Percentiles rank a stretch among this genome's conserved stretches.
These are phyloP conservation scores for Physella acuta DNA, from an alignment of 1,140 invertebrate species.

Conservation along the genomic window DNA sequence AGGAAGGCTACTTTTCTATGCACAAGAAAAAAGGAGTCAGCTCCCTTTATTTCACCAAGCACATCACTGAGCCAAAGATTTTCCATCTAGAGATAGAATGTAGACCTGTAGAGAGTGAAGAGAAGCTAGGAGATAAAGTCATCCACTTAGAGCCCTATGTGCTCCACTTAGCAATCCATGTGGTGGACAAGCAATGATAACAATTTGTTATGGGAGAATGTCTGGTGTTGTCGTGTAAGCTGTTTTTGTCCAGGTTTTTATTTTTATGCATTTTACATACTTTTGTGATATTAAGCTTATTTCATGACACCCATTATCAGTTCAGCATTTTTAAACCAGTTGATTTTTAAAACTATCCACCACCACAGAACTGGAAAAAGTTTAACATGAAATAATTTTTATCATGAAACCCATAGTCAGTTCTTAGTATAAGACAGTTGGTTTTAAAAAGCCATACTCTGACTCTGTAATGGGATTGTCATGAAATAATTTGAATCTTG, in stretches of 20 bases:
- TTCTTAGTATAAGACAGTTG: no score
- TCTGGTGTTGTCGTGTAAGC: no score
- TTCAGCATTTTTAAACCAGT: no score
- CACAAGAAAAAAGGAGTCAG: slow-evolving; percentile 66
- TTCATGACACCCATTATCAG: not conserved
- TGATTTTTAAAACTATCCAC: no score
- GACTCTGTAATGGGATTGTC: no score
- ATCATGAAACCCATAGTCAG: no score
- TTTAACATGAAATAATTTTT: no score
- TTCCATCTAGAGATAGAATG: slow-evolving; percentile 45
- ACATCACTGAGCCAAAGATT: slow-evolving; percentile 31
- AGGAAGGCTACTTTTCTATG: slow-evolving; percentile 69
- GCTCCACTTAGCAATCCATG: slow-evolving; percentile 41
- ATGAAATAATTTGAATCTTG: no score
- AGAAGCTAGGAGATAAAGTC: slow-evolving; percentile 34
- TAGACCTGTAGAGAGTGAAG: slow-evolving; percentile 36
- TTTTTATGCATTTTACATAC: not conserved
- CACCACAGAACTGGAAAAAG: no score
- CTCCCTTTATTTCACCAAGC: slow-evolving; percentile 47
- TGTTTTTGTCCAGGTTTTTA: no score
- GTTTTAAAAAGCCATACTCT: no score
- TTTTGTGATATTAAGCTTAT: slow-evolving; percentile 10
- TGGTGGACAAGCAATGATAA: slow-evolving; percentile 29
- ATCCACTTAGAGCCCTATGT: slow-evolving; percentile 40
- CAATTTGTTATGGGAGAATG: no score